Base-by-base conservation (phyloP, 2,113 vertebrate genomes). In the Ifrita kowaldi region DNA sequence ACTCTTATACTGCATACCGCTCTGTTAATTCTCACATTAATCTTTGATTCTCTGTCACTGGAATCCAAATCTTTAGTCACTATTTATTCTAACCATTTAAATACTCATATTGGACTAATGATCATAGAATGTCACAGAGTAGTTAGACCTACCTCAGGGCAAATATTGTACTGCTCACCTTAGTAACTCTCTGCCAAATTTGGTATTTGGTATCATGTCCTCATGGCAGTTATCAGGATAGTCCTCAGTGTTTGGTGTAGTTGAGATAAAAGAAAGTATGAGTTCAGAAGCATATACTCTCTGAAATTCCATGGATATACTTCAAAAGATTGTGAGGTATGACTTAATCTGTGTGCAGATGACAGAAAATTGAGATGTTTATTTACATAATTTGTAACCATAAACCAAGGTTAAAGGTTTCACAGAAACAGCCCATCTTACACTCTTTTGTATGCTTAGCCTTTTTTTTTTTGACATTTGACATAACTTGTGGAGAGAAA, bases 11-110 rank as follows among this genome's bases (percentile, higher is more conserved):
- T 6, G 7, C 87, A 89, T 87, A 90, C 53, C 95, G 70, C 60
- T 96, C 67, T 93, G 20, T 93, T 96, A 96, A 94, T 97, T 94
- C 84, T 95, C 79, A 59, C 21, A 87, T 96, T 96, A 96, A 88
- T 95, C 63, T 97, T 97, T 92, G 60, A 62, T 87, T 57, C 4
- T 94, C 39, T 96, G 24, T 75, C 21, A 26, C 13, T 89, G 80
- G 41, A 71, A 79, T 88, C 69, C 76, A 73, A 64, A 64, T 64
- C 33, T 60, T 53, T 6, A 57, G 46, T 85, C n/a, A 27, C 55
- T 59, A 20, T 95, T 76, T 88, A 53, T 90, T 87, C 84, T 74
- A 84, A 74, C 18, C 5, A 55, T 86, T 83, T 69, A 62, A 17
- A 30, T 65, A 46, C 4, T 4, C 28, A 6, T 65, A n/a, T 35